A percentile compares a stretch with the other conserved stretches of the same genome.
Evolutionary conservation across 2,797 vertebrate species (phyloP).

Genomic region (Nannoperca obscura): DNA sequence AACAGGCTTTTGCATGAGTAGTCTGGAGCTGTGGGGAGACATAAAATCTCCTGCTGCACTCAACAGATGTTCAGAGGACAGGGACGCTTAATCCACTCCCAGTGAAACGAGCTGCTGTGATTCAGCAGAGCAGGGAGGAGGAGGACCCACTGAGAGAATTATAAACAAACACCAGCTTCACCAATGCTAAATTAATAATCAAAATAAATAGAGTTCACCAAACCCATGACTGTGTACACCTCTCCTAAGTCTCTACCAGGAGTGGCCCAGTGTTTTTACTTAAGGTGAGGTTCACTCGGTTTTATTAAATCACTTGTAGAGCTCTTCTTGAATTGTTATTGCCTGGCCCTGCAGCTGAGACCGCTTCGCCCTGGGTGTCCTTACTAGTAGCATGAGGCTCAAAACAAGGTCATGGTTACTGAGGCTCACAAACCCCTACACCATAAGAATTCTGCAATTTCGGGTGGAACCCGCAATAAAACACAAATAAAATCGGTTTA

Average conservation of each 20-base stretch:
- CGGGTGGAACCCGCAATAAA: neutral
- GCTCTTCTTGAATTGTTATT: constrained; percentile 38
- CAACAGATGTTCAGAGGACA: constrained; percentile 69
- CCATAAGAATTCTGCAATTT: neutral
- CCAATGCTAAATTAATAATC: constrained; percentile 58
- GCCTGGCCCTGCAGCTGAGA: constrained; percentile 45
- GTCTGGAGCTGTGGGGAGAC: constrained; percentile 44
- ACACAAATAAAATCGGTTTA: neutral
- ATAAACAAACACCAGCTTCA: constrained; percentile 55
- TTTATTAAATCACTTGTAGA: constrained; percentile 32
- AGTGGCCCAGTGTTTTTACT: constrained; percentile 6
- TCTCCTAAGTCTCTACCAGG: neutral
- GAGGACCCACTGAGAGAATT: constrained; percentile 33
- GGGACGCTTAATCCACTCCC: constrained; percentile 59
- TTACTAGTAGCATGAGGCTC: constrained; percentile 10
- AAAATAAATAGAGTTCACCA: constrained; percentile 51
- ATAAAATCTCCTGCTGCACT: constrained; percentile 51
- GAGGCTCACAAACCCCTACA: constrained; percentile 6
- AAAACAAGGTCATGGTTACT: constrained; percentile 10
- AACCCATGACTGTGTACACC: constrained; percentile 26
- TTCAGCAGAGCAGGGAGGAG: constrained; percentile 35
- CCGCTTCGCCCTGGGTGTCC: constrained; percentile 7
- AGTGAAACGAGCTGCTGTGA: constrained; percentile 44
- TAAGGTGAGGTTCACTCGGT: constrained; percentile 24
- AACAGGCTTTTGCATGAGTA: constrained; percentile 39